These are phyloP conservation scores for Lutjanus erythropterus DNA, from an alignment of 2,113 vertebrate species.

Conservation along the genomic window DNA sequence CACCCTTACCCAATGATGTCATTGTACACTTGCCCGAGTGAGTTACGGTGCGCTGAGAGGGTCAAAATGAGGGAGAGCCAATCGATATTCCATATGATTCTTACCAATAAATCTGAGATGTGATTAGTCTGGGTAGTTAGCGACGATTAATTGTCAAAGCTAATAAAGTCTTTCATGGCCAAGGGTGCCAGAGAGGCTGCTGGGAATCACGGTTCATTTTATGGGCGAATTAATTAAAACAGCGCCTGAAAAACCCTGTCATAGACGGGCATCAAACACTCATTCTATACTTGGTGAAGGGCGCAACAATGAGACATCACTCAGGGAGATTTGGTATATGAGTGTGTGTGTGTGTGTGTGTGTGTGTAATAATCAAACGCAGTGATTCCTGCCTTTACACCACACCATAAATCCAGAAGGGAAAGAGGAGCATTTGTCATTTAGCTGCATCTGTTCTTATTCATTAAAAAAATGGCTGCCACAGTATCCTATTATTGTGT, in stretches of 20 bases:
- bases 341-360: constrained; percentile 40
- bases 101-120: constrained; percentile 71
- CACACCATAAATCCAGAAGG: constrained; percentile 67
- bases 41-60: constrained; percentile 77
- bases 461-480: constrained; percentile 67
- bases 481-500: constrained; percentile 48
- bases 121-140: constrained; percentile 82
- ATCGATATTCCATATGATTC: constrained; percentile 78
- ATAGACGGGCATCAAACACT: constrained; percentile 68
- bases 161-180: constrained; percentile 78
- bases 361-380: constrained; percentile 71
- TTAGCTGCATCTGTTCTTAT: constrained; percentile 67
- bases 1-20: constrained; percentile 71
- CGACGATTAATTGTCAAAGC: constrained; percentile 81
- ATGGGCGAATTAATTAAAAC: constrained; percentile 82
- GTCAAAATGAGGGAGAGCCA: constrained; percentile 71
- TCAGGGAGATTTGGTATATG: constrained; percentile 52
- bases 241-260: constrained; percentile 49
- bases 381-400: constrained; percentile 68
- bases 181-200: constrained; percentile 73
- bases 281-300: constrained; percentile 67
- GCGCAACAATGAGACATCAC: constrained; percentile 77
- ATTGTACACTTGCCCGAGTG: constrained; percentile 57
- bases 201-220: constrained; percentile 76
- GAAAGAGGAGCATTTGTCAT: constrained; percentile 72